Conservation (phyloP, 2,113 vertebrate species). For the Zapus hudsonius region DNA sequence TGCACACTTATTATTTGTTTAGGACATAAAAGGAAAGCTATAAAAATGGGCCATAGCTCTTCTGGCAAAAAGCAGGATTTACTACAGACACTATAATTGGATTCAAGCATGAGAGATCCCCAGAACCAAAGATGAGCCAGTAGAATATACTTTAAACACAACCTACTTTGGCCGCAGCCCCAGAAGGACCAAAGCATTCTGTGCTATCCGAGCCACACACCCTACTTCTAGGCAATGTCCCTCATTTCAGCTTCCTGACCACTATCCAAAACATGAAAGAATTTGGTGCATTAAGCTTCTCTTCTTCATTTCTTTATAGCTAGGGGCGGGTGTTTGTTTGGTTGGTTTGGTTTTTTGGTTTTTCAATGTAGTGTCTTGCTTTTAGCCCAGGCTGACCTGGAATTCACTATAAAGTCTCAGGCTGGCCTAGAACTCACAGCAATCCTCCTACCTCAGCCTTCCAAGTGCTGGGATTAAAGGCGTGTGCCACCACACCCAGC, state of each 20-base stretch:
- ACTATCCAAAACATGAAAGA: constrained; percentile 52
- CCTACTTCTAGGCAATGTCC: constrained; percentile 63
- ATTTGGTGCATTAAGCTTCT: constrained; percentile 47
- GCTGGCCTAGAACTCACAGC: no score
- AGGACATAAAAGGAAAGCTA: constrained; percentile 65
- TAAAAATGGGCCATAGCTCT: constrained; percentile 61
- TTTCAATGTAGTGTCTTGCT: no score
- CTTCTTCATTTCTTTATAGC: background rate
- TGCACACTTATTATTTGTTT: constrained; percentile 43
- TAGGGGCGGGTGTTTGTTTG: no score
- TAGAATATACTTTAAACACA: constrained; percentile 49
- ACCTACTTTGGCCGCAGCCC: constrained; percentile 41
- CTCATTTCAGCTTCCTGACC: constrained; percentile 68
- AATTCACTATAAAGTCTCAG: no score
- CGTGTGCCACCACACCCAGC: no score
- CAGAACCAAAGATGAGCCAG: constrained; percentile 63
- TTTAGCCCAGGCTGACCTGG: no score
- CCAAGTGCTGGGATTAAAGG: no score
- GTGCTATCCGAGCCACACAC: constrained; percentile 56
- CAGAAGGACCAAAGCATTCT: constrained; percentile 55
- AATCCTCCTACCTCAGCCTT: no score
- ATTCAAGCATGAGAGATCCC: constrained; percentile 63
- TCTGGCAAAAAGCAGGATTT: constrained; percentile 63
- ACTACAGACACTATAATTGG: constrained; percentile 66
- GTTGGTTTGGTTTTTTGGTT: no score